Evolutionary conservation across 1,140 invertebrate species (phyloP), one percentile per base, ranked within the genome.

Genomic region (Scaptodrosophila lebanonensis): DNA sequence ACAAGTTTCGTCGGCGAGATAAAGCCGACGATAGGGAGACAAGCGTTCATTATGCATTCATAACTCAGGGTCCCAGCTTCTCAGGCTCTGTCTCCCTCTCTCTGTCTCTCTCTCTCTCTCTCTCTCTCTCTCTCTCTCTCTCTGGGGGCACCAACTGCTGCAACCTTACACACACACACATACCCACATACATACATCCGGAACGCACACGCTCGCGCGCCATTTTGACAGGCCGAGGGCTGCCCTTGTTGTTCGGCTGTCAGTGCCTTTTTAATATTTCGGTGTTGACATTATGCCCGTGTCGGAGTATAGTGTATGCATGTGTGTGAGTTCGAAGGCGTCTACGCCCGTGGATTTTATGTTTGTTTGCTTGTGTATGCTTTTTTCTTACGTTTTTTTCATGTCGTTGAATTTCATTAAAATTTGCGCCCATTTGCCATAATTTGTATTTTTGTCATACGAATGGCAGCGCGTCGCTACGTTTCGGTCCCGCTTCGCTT

Each of bases 371-470:
- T 18, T 30, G 49, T 51, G 27, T 47, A 25, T 17, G 22, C 44
- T 51, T 53, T 57, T 53, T 64, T 65, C 53, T 51, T 56, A 38
- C 40, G 33, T 32, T 60, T 72, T 58, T 77, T 64, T n/a, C n/a
- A 25, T 25, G 68, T 69, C 58, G 75, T 58, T 70, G 70, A 82
- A 75, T 82, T 82, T 82, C 72, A 82, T 82, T 82, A 82, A 83
- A 82, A 82, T 82, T 82, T 82, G 62, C 69, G 59, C 69, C 75
- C 75, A 82, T 82, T 83, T 82, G 69, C 69, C 75, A 82, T 82
- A 82, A 82, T 82, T 82, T 82, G 76, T 82, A 62, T 66, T 58
- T 59, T 62, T 76, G 62, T 68, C 69, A 66, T 44, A 63, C 56
- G 64, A 71, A 64, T 65, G 73, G 56, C 73, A 73, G 51, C n/a